Evolutionary conservation across 2,797 vertebrate species (phyloP).

Genomic region (Hippocampus kuda): DNA sequence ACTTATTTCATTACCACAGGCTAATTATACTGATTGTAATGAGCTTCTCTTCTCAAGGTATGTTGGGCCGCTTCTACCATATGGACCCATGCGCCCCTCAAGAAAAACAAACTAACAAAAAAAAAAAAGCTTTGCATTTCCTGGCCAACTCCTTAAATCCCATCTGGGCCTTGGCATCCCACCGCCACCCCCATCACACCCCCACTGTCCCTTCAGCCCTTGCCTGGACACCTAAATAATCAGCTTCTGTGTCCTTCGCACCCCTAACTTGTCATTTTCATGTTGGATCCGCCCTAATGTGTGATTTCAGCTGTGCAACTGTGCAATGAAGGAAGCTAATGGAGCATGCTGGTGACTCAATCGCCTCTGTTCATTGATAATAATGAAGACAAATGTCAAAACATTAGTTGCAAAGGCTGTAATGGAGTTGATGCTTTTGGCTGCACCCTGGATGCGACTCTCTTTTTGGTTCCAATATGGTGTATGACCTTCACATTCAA

Average conservation of each 20-base stretch:
- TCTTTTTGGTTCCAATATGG: slow-evolving; percentile 54
- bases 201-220: slow-evolving; percentile 26
- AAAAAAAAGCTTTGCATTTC: slow-evolving; percentile 41
- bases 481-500: slow-evolving; percentile 59
- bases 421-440: slow-evolving; percentile 66
- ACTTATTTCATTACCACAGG: slow-evolving; percentile 75
- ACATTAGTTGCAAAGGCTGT: slow-evolving; percentile 71
- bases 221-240: slow-evolving; percentile 57
- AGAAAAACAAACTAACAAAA: not conserved
- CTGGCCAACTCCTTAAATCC: slow-evolving; percentile 42
- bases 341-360: slow-evolving; percentile 72
- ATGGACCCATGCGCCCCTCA: slow-evolving; percentile 9
- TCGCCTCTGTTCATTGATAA: slow-evolving; percentile 74
- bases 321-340: slow-evolving; percentile 72
- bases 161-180: slow-evolving; percentile 10
- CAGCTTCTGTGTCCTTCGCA: slow-evolving; percentile 52
- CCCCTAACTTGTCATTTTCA: slow-evolving; percentile 66
- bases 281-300: slow-evolving; percentile 71
- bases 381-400: slow-evolving; percentile 84
- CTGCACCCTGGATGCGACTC: slow-evolving; percentile 51
- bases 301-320: slow-evolving; percentile 72
- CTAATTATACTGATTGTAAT: slow-evolving; percentile 78
- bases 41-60: slow-evolving; percentile 70
- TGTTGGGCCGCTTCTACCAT: slow-evolving; percentile 38
- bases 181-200: not conserved